Evolutionary conservation across 2,113 vertebrate genomes (phyloP), one percentile per base, ranked within the genome.

Genomic region (Aspidoscelis tigris): DNA sequence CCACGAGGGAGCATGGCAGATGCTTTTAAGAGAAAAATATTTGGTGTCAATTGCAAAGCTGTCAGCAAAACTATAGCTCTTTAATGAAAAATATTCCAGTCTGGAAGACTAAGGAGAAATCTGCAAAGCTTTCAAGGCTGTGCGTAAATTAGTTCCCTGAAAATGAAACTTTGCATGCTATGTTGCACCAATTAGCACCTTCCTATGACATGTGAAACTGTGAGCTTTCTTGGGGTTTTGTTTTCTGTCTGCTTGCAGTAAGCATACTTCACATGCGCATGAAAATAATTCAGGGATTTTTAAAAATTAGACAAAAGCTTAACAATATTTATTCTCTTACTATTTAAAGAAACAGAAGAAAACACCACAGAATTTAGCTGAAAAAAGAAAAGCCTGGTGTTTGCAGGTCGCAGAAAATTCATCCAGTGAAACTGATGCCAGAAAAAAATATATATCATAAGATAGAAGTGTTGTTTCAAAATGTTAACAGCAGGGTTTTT

Each of bases 21-120:
- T 58, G 81, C 43, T 78, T 89, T 16, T 43, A 84, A 89, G 84
- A 90, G 80, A 82, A 88, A 83, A 86, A 84, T 7, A 55, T 79
- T 82, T 82, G 11, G 84, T 84, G 41, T 50, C 65, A 90, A 85
- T 84, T 77, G 64, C 14, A 78, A 86, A 89, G 78, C 78, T 80
- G 43, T 58, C 88, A 80, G 55, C 89, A 9, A 39, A 84, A 76
- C 61, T 85, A 76, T 0, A 0, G 5, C 26, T 88, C 22, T 85
- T 73, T 88, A 61, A 50, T 71, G 53, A 16, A 69, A 80, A 68
- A 65, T 14, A 3, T 77, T 70, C 82, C 64, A 66, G 43, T 84
- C 85, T 86, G 72, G 50, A 26, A 78, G 50, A 68, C 39, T 69
- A 72, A 7, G 65, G 43, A 33, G 88, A 74, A 77, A 87, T 58